phyloP scores from a whole-genome alignment of 1,140 invertebrate genomes.

The Brachionus rubens region DNA sequence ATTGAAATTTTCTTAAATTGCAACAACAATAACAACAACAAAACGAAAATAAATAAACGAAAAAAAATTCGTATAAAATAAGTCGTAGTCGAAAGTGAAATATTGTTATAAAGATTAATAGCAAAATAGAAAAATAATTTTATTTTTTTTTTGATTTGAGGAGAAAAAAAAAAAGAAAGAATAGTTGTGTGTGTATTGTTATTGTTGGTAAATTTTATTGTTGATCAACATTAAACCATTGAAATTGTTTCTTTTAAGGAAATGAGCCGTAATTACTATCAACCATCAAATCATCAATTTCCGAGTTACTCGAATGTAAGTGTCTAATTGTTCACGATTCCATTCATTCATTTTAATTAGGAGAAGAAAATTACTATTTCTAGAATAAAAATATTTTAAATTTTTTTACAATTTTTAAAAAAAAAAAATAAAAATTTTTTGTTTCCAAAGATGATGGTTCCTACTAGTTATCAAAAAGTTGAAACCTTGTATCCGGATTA shows the following conservation, averaged over 20 bases:
- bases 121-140: too few species aligned
- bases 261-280: slow-evolving; percentile 32
- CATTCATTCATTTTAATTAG: too few species aligned
- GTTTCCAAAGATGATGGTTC: slow-evolving; percentile 17
- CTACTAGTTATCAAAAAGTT: slow-evolving; percentile 8
- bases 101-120: slow-evolving; percentile 10
- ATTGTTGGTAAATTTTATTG: too few species aligned
- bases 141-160: too few species aligned
- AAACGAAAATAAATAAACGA: slow-evolving; percentile 32
- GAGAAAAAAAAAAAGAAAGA: too few species aligned
- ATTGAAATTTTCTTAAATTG: slow-evolving; percentile 21
- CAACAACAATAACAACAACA: slow-evolving; percentile 21
- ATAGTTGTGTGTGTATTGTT: too few species aligned
- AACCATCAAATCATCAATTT: slow-evolving; percentile 33
- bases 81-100: slow-evolving; percentile 17
- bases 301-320: slow-evolving; percentile 19
- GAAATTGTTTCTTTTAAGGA: too few species aligned
- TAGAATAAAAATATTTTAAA: background rate
- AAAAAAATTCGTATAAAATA: slow-evolving; percentile 24
- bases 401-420: background rate
- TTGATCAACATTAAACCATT: too few species aligned
- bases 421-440: background rate
- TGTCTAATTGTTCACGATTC: background rate
- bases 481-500: background rate
- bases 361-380: background rate